These are phyloP conservation scores for Vanacampus margaritifer DNA, from an alignment of 2,113 vertebrate species.

Conservation along the genomic window DNA sequence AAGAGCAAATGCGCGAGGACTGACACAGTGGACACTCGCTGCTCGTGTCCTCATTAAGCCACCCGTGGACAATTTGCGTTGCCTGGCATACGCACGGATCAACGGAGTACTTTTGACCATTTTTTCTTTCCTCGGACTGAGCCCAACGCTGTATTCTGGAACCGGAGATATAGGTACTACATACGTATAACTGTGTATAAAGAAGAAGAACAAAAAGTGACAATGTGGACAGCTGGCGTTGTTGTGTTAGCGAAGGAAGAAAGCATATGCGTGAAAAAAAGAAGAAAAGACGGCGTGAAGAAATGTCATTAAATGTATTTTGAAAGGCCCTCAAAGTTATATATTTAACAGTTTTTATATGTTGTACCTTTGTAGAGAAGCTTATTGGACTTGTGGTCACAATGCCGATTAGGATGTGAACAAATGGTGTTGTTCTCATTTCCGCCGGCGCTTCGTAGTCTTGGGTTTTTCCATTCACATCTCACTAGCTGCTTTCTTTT, in stretches of 20 bases:
- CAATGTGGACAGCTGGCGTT: constrained; percentile 77
- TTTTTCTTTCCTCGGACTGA: constrained; percentile 78
- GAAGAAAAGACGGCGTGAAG: constrained; percentile 72
- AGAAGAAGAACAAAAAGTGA: constrained; percentile 60
- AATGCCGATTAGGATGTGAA: constrained; percentile 77
- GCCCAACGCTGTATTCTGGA: constrained; percentile 85
- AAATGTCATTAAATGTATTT: constrained; percentile 99
- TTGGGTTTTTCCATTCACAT: constrained; percentile 80
- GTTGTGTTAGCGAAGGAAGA: constrained; percentile 63
- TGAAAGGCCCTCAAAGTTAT: constrained; percentile 99
- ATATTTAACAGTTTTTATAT: constrained; percentile 99
- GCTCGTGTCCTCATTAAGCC: constrained; percentile 14
- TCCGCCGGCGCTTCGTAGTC: constrained; percentile 60
- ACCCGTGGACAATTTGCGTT: constrained; percentile 35
- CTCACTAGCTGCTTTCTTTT: constrained; percentile 80
- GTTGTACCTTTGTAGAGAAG: constrained; percentile 99
- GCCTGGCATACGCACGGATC: constrained; percentile 35
- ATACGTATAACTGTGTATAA: constrained; percentile 71
- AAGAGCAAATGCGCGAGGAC: constrained; percentile 77
- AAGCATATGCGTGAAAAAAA: constrained; percentile 63
- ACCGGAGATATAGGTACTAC: constrained; percentile 70
- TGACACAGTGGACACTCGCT: constrained; percentile 55
- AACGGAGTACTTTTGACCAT: constrained; percentile 76
- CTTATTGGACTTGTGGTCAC: constrained; percentile 93
- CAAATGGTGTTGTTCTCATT: constrained; percentile 79